Conservation (phyloP, 2,888 invertebrate species). For the Didymodactylos carnosus region DNA sequence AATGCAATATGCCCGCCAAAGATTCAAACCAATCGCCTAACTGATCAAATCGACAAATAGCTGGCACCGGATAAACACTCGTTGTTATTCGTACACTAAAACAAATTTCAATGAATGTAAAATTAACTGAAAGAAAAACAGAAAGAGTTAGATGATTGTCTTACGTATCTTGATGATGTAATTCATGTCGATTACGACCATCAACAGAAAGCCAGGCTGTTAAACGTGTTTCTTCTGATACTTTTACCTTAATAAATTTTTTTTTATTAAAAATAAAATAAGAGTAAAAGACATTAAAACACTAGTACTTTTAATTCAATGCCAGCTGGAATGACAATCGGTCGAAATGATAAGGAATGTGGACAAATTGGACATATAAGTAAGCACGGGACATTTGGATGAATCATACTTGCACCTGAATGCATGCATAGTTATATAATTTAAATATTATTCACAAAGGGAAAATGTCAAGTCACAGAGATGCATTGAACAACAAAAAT, state of each 20-base stretch:
- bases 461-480: too few relatives aligned
- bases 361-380: constrained; percentile 95
- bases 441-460: too few relatives aligned
- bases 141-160: constrained; percentile 20
- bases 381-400: constrained; percentile 86
- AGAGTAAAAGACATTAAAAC: constrained; percentile 16
- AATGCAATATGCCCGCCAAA: constrained; percentile 77
- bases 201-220: constrained; percentile 75
- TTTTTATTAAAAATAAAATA: neutral
- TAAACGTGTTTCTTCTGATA: constrained; percentile 56
- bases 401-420: constrained; percentile 79
- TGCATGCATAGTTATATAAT: too few relatives aligned
- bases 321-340: constrained; percentile 87
- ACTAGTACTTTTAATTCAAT: constrained; percentile 56
- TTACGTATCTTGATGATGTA: constrained; percentile 74
- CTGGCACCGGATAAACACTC: constrained; percentile 82
- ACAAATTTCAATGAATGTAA: too few relatives aligned
- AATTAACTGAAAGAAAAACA: neutral
- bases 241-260: constrained; percentile 65
- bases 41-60: constrained; percentile 81
- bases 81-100: constrained; percentile 71
- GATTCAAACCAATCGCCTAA: constrained; percentile 94
- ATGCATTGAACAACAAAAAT: too few relatives aligned
- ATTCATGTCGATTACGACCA: constrained; percentile 75
- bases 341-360: constrained; percentile 83